Evolutionary conservation across 2,888 invertebrate species (phyloP).

Genomic region (Coenonympha glycerion): DNA sequence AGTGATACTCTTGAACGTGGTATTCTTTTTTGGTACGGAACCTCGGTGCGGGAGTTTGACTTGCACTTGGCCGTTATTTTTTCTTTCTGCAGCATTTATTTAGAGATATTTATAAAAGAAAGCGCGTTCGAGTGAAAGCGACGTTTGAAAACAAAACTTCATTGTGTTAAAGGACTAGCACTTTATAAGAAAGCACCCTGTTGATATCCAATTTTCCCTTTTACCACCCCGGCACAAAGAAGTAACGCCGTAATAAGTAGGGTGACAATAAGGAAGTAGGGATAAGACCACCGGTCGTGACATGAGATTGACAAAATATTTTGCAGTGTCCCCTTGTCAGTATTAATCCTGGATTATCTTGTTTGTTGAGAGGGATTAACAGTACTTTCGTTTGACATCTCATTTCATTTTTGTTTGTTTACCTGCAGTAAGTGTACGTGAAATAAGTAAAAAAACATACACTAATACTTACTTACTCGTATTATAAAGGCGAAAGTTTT

Average conservation of each 20-base stretch:
- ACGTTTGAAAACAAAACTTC: conserved; percentile 40
- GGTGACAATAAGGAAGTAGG: conserved; percentile 16
- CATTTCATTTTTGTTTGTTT: conserved; percentile 29
- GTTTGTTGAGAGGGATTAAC: conserved; percentile 45
- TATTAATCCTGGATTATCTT: conserved; percentile 38
- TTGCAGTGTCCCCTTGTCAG: conserved; percentile 49
- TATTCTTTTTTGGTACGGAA: too few relatives aligned
- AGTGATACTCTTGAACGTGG: too few relatives aligned
- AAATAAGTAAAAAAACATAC: background rate
- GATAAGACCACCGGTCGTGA: conserved; percentile 67
- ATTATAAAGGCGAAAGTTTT: too few relatives aligned
- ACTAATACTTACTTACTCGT: too few relatives aligned
- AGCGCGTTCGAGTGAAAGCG: conserved; percentile 35
- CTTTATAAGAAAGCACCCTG: conserved; percentile 45
- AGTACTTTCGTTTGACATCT: conserved; percentile 29
- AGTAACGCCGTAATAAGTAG: conserved; percentile 11
- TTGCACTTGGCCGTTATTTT: too few relatives aligned
- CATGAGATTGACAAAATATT: conserved; percentile 70
- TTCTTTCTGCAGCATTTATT: too few relatives aligned
- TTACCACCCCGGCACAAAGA: conserved; percentile 26
- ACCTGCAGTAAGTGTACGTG: conserved; percentile 25
- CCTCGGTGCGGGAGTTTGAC: too few relatives aligned
- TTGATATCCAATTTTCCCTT: conserved; percentile 60
- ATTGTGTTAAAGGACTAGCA: conserved; percentile 36
- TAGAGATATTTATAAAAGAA: too few relatives aligned